These are phyloP conservation scores for Neoascia interrupta DNA, from an alignment of 2,888 invertebrate species.

Conservation along the genomic window DNA sequence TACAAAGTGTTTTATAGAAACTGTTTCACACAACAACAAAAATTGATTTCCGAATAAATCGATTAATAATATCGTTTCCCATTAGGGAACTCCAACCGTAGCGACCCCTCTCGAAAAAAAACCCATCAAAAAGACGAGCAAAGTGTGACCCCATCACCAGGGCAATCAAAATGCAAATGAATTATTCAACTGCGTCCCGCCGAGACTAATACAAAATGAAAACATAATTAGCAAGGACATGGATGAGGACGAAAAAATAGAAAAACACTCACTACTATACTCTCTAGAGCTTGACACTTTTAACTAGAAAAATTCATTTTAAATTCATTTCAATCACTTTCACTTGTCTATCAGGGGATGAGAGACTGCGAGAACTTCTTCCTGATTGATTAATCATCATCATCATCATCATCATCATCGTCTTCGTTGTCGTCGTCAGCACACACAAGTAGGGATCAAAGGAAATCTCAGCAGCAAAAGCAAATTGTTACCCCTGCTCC, in stretches of 20 bases:
- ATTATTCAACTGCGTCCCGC: conserved; percentile 15
- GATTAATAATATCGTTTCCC: conserved; percentile 46
- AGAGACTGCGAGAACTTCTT: not conserved
- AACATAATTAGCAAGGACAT: conserved; percentile 43
- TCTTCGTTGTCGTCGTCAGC: too few species aligned
- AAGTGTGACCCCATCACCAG: too few species aligned
- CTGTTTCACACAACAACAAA: too few species aligned
- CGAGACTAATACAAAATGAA: conserved; percentile 18
- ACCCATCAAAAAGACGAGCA: not conserved
- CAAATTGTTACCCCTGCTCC: conserved; percentile 33
- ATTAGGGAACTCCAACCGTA: conserved; percentile 1
- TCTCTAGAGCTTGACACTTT: conserved; percentile 16
- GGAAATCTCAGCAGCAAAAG: conserved; percentile 7
- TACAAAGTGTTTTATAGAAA: too few species aligned
- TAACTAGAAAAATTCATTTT: conserved; percentile 45
- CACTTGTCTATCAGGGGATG: not conserved
- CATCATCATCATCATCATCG: conserved; percentile 12
- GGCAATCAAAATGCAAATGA: conserved; percentile 48
- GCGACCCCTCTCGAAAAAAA: not conserved
- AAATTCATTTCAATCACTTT: conserved; percentile 55
- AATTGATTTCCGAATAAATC: conserved; percentile 13
- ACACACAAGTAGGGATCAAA: too few species aligned
- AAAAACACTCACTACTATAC: not conserved
- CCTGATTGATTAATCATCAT: conserved; percentile 55
- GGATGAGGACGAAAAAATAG: not conserved